These are phyloP conservation scores for Oscheius sp. DNA, from an alignment of 2,888 invertebrate genomes.

Conservation along the genomic window DNA sequence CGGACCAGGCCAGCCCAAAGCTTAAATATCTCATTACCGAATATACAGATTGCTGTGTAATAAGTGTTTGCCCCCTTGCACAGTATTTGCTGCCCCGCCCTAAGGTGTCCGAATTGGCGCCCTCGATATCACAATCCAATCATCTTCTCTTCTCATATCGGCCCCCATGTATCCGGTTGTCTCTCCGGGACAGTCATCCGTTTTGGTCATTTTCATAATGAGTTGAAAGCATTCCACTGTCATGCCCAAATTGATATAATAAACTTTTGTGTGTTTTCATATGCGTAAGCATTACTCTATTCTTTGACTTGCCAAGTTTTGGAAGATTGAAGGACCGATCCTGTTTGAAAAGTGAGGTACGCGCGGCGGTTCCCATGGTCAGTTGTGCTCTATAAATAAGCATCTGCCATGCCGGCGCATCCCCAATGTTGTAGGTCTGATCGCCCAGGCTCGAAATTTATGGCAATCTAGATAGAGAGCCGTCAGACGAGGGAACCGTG, in stretches of 20 bases:
- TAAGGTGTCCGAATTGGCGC: conserved; percentile 36
- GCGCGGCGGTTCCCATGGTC: conserved; percentile 33
- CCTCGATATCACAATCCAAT: conserved; percentile 35
- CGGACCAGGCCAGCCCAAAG: not conserved
- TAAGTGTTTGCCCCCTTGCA: conserved; percentile 30
- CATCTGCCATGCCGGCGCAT: conserved; percentile 28
- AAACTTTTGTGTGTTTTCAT: not conserved
- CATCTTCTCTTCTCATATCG: conserved; percentile 36
- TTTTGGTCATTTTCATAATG: conserved; percentile 23
- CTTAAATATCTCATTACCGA: conserved; percentile 21
- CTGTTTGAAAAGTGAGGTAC: conserved; percentile 29
- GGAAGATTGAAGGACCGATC: not conserved
- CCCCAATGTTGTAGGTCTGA: conserved; percentile 20
- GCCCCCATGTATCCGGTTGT: conserved; percentile 28
- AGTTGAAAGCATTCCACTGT: conserved; percentile 1
- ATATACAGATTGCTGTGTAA: conserved; percentile 30
- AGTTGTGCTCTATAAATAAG: conserved; percentile 37
- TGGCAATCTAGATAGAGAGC: conserved; percentile 13
- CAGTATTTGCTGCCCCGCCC: conserved; percentile 37
- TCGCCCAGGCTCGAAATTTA: conserved; percentile 2
- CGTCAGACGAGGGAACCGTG: not conserved
- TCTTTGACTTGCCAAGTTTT: not conserved
- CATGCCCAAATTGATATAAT: not conserved
- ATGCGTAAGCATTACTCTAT: not conserved
- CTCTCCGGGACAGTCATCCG: conserved; percentile 16